These are phyloP conservation scores for Euwallacea fornicatus DNA, from an alignment of 1,140 invertebrate species.

Conservation along the genomic window DNA sequence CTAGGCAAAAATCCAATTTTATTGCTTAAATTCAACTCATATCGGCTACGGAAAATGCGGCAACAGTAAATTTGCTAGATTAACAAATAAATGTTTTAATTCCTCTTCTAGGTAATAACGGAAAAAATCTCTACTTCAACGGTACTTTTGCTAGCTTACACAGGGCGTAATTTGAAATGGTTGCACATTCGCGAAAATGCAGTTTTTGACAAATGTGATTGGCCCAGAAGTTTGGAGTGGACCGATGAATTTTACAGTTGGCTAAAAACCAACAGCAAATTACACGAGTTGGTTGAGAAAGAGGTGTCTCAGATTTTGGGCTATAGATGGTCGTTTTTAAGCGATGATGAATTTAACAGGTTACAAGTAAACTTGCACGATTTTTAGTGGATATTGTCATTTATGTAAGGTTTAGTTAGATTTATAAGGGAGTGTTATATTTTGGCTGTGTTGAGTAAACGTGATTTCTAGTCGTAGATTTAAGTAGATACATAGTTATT, in stretches of 20 bases:
- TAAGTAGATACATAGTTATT: no score
- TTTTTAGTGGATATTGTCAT: constrained; percentile 8
- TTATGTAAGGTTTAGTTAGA: no score
- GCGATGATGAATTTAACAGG: constrained; percentile 70
- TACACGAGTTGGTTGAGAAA: constrained; percentile 66
- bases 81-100: neutral
- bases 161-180: constrained; percentile 64
- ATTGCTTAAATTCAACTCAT: no score
- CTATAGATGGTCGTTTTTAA: constrained; percentile 71
- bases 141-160: constrained; percentile 70
- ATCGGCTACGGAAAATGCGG: neutral
- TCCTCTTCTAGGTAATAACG: constrained; percentile 63
- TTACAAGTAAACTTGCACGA: constrained; percentile 42
- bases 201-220: constrained; percentile 71
- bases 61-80: neutral
- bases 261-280: constrained; percentile 63
- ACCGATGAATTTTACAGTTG: constrained; percentile 67
- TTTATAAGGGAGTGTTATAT: neutral
- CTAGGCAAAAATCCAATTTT: no score
- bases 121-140: constrained; percentile 81
- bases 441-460: neutral
- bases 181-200: constrained; percentile 74
- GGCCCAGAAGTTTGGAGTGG: constrained; percentile 67
- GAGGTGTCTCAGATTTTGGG: constrained; percentile 72
- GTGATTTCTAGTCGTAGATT: no score